Base-by-base conservation (phyloP, 2,113 vertebrate species). In the Paraplagusia blochii region DNA sequence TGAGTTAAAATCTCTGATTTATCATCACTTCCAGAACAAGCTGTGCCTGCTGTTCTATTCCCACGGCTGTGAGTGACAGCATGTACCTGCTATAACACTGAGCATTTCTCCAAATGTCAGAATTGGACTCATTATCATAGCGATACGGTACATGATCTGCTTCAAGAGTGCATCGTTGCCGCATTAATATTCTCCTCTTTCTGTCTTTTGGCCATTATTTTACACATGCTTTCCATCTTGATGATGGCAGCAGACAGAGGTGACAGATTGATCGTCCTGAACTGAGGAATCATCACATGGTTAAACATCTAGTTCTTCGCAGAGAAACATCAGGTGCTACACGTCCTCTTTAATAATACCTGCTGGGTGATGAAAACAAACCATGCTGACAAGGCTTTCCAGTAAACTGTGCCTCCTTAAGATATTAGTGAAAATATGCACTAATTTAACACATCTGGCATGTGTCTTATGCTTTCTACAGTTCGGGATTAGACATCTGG, bases 41-140 rank as follows among this genome's bases (percentile, higher is more conserved):
- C 9, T 45, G 51, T 44, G 58, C 68, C 59, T 66, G 33, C 33
- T 52, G 51, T 36, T 44, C 63, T 39, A 45, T 50, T 60, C 14
- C 17, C 16, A 16, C 44, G 40, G 14, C 19, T 53, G 44, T 51
- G 13, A 18, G 9, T 51, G 42, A 62, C 52, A 68, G 22, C 11
- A 4, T 63, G 9, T 59, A 53, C 13, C 43, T 49, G 40, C 22
- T 53, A 18, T 48, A 19, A 48, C 13, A 8, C 19, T 38, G 44
- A 42, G 53, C 14, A 8, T 43, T n/a, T 38, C 8, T 46, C n/a
- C 34, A 13, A 13, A 2, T 40, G 38, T 11, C 38, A 40, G 38
- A 4, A 40, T 13, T 40, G 11, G 11, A 11, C 11, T 40, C 4
- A 40, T 40, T 40, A 40, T 9, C 38, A 40, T 40, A 40, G 38